A percentile compares a stretch with the other conserved stretches of the same genome.
phyloP scores from a whole-genome alignment of 2,888 invertebrate genomes.

The Lissocephala sabroskyi region DNA sequence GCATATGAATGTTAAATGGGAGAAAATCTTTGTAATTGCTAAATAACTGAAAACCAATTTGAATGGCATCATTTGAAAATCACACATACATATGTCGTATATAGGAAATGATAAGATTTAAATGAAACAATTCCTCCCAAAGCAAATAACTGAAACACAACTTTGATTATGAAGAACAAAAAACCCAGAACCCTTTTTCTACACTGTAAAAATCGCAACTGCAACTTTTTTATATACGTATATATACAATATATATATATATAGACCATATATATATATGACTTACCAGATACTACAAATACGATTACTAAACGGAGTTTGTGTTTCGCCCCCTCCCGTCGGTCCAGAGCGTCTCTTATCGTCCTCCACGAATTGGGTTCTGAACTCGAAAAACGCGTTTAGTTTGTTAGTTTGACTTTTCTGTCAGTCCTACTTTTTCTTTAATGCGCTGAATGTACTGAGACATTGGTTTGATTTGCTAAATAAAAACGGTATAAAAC shows the following conservation, averaged over 20 bases:
- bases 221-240: conserved; percentile 50
- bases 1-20: conserved; percentile 29
- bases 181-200: conserved; percentile 40
- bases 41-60: not conserved
- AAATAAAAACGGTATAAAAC: conserved; percentile 66
- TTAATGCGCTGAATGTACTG: conserved; percentile 67
- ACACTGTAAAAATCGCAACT: conserved; percentile 57
- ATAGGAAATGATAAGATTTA: no score
- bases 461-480: conserved; percentile 63
- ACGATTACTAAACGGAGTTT: conserved; percentile 1
- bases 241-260: conserved; percentile 30
- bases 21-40: not conserved
- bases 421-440: no score
- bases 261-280: conserved; percentile 23
- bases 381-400: no score
- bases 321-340: not conserved
- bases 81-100: not conserved
- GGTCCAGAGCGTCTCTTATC: no score
- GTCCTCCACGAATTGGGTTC: no score
- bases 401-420: conserved; percentile 45
- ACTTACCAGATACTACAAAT: conserved; percentile 18
- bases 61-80: no score
- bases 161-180: conserved; percentile 3
- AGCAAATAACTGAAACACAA: no score
- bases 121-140: no score